Evolutionary conservation across 2,797 vertebrate genomes (phyloP), one percentile per base, ranked within the genome.

Genomic region (Trachops cirrhosus): DNA sequence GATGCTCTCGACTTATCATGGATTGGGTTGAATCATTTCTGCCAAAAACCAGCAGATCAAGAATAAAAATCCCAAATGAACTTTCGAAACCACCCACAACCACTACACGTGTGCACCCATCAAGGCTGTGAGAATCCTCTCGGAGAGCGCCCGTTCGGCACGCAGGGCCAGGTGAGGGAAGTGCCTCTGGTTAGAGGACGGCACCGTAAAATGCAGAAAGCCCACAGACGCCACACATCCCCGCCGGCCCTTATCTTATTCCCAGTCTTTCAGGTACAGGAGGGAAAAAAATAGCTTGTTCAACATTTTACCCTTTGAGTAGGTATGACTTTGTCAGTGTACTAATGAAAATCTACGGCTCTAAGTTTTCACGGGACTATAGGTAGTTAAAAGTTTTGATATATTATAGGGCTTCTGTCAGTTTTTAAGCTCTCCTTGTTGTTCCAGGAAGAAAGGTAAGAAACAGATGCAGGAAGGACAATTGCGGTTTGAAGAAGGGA

Each of bases 21-120:
- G 24, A 82, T 26, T 74, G 67, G 54, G 68, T 50, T 93, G 90
- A 79, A 92, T 75, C 50, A 37, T 83, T 89, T 92, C 89, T 91
- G 67, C 74, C 70, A 16, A 16, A 67, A 83, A 9, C n/a, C 80
- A 64, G 79, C 39, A 90, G 89, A 85, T 37, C 48, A 54, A 93
- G 86, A 79, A 93, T 39, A 80, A 91, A 94, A 71, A 74, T 39
- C 82, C 39, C 39, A 79, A 90, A 46, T n/a, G 39, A 94, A 86
- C 80, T 90, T 73, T 71, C 32, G 41, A 64, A 97, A 67, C 78
- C 37, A 54, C 46, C 37, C 52, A 88, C 8, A 6, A 41, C 44
- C 46, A 86, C 62, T 22, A 26, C 54, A 64, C 46, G 86, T 21
- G 86, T 29, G 39, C 44, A 37, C 75, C 91, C 67, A 59, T 4